Percentiles rank a stretch among this genome's conserved stretches.
Conservation (phyloP, 2,113 vertebrate genomes). For the Neogobius melanostomus region DNA sequence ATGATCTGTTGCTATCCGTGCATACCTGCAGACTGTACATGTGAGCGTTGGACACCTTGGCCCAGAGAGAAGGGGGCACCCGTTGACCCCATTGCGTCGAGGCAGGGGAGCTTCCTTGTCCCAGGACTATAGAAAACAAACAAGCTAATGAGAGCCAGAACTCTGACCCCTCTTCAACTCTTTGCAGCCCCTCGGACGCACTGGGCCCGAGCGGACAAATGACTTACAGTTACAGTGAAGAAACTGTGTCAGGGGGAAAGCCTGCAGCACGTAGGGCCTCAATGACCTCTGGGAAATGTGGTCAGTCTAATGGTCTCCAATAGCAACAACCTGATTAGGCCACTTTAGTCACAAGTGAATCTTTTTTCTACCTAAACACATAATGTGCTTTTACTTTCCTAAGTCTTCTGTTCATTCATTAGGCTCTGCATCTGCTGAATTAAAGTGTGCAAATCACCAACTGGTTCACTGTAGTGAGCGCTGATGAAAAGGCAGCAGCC, state of each 20-base stretch:
- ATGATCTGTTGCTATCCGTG: neutral
- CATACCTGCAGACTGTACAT: constrained; percentile 5
- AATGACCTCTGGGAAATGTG: constrained; percentile 36
- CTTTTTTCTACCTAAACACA: neutral
- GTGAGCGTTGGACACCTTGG: constrained; percentile 36
- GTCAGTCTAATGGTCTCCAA: constrained; percentile 31
- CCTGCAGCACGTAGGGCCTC: constrained; percentile 54
- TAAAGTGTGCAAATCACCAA: no score
- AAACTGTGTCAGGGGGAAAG: constrained; percentile 9
- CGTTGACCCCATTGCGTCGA: constrained; percentile 57
- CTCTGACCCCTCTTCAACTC: constrained; percentile 56
- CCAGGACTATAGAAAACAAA: constrained; percentile 71
- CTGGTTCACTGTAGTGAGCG: no score
- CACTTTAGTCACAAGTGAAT: constrained; percentile 1
- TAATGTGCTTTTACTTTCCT: neutral
- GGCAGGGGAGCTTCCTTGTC: constrained; percentile 72
- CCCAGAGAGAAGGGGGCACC: constrained; percentile 38
- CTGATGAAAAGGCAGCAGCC: no score
- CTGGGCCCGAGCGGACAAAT: constrained; percentile 26
- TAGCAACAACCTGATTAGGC: neutral
- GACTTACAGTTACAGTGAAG: constrained; percentile 33
- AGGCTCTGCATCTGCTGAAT: neutral
- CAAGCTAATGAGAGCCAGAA: constrained; percentile 75
- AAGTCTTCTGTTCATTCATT: neutral
- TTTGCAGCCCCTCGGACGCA: constrained; percentile 24